Conservation (phyloP, 2,888 invertebrate species). For the Barypeithes pellucidus region DNA sequence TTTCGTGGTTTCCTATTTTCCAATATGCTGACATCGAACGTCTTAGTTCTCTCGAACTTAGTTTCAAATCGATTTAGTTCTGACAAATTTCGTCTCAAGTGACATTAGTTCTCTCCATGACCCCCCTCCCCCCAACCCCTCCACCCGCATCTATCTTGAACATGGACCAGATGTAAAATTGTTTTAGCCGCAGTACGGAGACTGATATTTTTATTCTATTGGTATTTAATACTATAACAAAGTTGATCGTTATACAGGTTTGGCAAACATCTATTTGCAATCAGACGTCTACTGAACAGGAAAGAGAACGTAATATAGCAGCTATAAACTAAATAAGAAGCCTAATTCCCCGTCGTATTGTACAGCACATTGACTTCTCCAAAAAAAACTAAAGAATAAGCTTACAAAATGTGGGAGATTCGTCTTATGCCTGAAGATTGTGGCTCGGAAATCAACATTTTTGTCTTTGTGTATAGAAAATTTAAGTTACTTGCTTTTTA, state of each 20-base stretch:
- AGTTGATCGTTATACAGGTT: too few species aligned
- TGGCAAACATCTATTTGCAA: too few species aligned
- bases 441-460: background rate
- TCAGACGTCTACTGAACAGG: too few species aligned
- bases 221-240: background rate
- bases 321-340: too few species aligned
- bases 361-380: too few species aligned
- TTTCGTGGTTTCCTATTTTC: background rate
- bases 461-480: background rate
- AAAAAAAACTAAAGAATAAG: too few species aligned
- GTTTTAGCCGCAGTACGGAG: background rate
- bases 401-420: too few species aligned
- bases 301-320: too few species aligned
- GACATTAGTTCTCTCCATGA: slow-evolving; percentile 15
- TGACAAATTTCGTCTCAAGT: slow-evolving; percentile 37
- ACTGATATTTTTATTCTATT: background rate
- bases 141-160: background rate
- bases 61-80: slow-evolving; percentile 42
- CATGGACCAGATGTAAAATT: background rate
- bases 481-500: too few species aligned
- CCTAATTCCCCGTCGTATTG: too few species aligned
- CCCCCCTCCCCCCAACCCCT: background rate
- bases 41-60: slow-evolving; percentile 16
- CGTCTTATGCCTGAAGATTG: too few species aligned
- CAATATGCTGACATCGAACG: background rate